These are phyloP conservation scores for Bovichtus variegatus DNA, from an alignment of 2,797 vertebrate genomes.

Conservation along the genomic window DNA sequence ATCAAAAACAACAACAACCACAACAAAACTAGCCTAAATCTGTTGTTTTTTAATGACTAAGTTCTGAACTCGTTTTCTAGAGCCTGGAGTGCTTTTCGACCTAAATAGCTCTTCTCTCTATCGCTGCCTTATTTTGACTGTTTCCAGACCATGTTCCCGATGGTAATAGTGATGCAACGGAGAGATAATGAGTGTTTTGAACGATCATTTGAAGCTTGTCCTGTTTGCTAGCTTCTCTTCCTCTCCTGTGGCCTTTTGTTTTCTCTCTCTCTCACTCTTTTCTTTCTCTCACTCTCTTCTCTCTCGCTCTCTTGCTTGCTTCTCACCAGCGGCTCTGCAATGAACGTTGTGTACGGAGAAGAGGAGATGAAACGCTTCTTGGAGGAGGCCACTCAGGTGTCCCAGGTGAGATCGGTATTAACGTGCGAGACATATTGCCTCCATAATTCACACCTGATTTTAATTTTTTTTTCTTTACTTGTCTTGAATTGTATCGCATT, in stretches of 20 bases:
- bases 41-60: slow-evolving; percentile 80
- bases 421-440: slow-evolving; percentile 19
- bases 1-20: slow-evolving; percentile 73
- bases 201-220: slow-evolving; percentile 74
- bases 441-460: slow-evolving; percentile 9
- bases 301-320: slow-evolving; percentile 17
- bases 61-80: slow-evolving; percentile 75
- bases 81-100: slow-evolving; percentile 81
- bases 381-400: slow-evolving; percentile 94
- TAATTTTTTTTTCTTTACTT: background rate
- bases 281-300: background rate
- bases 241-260: slow-evolving; percentile 71
- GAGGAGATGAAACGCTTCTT: slow-evolving; percentile 97
- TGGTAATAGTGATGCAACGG: slow-evolving; percentile 80
- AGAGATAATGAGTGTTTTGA: slow-evolving; percentile 82
- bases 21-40: slow-evolving; percentile 72
- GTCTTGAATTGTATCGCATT: slow-evolving; percentile 15
- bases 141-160: slow-evolving; percentile 76
- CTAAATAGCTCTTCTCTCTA: slow-evolving; percentile 73
- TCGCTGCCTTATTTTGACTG: slow-evolving; percentile 65
- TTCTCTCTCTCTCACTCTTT: slow-evolving; percentile 32
- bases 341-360: slow-evolving; percentile 93
- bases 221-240: slow-evolving; percentile 70
- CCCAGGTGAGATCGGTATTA: slow-evolving; percentile 88
- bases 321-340: slow-evolving; percentile 91